These are phyloP conservation scores for Salvelinus namaycush DNA, from an alignment of 2,113 vertebrate species.

Conservation along the genomic window DNA sequence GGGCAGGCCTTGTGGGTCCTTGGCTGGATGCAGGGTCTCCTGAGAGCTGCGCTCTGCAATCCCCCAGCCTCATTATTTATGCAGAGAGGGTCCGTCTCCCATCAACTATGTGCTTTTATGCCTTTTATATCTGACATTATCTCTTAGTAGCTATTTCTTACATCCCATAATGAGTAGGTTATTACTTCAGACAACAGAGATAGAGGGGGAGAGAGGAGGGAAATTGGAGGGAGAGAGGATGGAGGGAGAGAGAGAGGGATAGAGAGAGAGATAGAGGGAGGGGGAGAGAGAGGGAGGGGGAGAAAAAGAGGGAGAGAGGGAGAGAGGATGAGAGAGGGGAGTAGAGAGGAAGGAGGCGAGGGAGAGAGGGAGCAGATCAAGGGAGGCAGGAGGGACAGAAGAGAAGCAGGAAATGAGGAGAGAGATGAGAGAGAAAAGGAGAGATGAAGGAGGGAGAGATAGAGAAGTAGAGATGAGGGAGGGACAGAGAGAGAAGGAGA, in stretches of 20 bases:
- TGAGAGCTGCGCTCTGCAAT: neutral
- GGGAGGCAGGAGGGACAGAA: no score
- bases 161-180: constrained; percentile 74
- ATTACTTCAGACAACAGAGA: constrained; percentile 66
- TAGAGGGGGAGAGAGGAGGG: neutral
- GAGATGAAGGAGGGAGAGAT: no score
- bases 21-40: no score
- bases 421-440: no score
- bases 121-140: constrained; percentile 73
- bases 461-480: no score
- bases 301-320: neutral
- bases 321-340: no score
- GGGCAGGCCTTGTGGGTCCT: no score
- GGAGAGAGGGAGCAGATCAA: no score
- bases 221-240: neutral
- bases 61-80: constrained; percentile 70
- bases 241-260: no score
- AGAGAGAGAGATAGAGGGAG: neutral
- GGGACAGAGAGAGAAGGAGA: no score
- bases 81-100: constrained; percentile 64
- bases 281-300: neutral
- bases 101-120: constrained; percentile 63
- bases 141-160: constrained; percentile 73
- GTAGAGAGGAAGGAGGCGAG: no score
- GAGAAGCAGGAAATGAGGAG: no score